Percentiles rank a stretch among this genome's conserved stretches.
Evolutionary conservation across 2,888 invertebrate species (phyloP).

Genomic region (Caenorhabditis afra): DNA sequence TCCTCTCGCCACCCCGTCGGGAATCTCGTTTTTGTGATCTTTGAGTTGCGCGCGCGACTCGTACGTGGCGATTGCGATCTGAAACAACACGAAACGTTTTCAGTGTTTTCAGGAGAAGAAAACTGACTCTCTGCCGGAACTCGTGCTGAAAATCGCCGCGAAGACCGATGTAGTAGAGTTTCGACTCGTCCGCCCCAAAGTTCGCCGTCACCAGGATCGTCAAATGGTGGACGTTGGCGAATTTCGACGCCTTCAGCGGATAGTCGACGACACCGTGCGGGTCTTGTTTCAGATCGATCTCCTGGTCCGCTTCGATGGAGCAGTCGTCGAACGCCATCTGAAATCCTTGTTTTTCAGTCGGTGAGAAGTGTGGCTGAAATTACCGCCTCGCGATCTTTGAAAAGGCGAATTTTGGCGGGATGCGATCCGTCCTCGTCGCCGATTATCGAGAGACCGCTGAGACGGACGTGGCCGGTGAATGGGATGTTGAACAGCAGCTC

Average conservation of each 20-base stretch:
- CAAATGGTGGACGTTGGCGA: constrained; percentile 91
- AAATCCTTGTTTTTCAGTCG: no score
- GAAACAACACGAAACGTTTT: constrained; percentile 26
- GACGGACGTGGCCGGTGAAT: constrained; percentile 92
- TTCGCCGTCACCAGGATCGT: constrained; percentile 83
- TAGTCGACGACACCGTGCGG: constrained; percentile 73
- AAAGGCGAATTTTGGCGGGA: constrained; percentile 92
- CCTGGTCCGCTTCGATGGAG: constrained; percentile 82
- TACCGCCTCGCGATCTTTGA: constrained; percentile 77
- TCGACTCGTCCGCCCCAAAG: constrained; percentile 89
- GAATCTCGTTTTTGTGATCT: constrained; percentile 79
- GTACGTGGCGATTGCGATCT: constrained; percentile 79
- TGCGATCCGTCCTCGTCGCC: constrained; percentile 90
- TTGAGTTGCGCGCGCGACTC: constrained; percentile 77
- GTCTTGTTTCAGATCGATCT: constrained; percentile 77
- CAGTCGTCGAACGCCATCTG: constrained; percentile 97
- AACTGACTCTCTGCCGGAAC: constrained; percentile 66
- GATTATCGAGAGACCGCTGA: constrained; percentile 93
- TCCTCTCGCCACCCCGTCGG: constrained; percentile 59
- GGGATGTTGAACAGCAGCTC: constrained; percentile 97
- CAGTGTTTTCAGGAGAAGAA: background rate
- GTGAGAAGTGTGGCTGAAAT: no score
- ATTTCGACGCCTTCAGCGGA: constrained; percentile 86
- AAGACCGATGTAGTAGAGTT: constrained; percentile 91
- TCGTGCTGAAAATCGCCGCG: constrained; percentile 88